Evolutionary conservation across 2,888 invertebrate species (phyloP).

Genomic region (Drosophila pseudotalamancana): DNA sequence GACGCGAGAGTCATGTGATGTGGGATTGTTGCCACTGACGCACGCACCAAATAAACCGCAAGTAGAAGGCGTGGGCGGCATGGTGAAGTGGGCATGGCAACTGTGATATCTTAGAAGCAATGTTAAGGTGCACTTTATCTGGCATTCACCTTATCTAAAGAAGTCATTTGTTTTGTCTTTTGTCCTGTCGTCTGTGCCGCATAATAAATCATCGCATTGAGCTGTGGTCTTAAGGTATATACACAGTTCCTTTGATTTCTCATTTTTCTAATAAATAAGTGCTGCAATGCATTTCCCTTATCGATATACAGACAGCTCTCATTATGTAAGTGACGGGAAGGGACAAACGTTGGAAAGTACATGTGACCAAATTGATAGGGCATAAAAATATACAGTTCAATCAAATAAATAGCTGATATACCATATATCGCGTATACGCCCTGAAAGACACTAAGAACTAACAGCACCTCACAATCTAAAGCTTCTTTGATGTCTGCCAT

Average conservation of each 20-base stretch:
- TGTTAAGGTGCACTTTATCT: constrained; percentile 33
- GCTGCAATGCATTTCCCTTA: constrained; percentile 53
- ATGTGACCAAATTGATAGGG: constrained; percentile 51
- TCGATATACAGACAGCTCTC: constrained; percentile 6
- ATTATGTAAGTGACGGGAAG: constrained; percentile 30
- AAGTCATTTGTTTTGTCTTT: constrained; percentile 4
- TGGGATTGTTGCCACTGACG: constrained; percentile 46
- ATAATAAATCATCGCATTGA: constrained; percentile 55
- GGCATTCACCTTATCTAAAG: constrained; percentile 28
- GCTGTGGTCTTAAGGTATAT: constrained; percentile 38
- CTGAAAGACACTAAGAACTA: background rate
- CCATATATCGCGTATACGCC: background rate
- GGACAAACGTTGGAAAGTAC: constrained; percentile 6
- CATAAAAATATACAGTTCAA: constrained; percentile 5
- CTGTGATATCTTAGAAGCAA: constrained; percentile 6
- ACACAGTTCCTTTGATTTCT: constrained; percentile 11
- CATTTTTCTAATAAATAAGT: constrained; percentile 37
- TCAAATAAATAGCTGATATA: constrained; percentile 4
- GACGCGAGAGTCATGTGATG: constrained; percentile 65
- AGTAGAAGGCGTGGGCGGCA: background rate
- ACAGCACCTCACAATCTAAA: background rate
- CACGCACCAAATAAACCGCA: constrained; percentile 54
- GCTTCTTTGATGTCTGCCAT: background rate
- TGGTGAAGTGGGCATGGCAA: background rate
- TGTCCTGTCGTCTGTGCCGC: constrained; percentile 41